Evolutionary conservation across 2,113 vertebrate genomes (phyloP).

Genomic region (Perca fluviatilis): DNA sequence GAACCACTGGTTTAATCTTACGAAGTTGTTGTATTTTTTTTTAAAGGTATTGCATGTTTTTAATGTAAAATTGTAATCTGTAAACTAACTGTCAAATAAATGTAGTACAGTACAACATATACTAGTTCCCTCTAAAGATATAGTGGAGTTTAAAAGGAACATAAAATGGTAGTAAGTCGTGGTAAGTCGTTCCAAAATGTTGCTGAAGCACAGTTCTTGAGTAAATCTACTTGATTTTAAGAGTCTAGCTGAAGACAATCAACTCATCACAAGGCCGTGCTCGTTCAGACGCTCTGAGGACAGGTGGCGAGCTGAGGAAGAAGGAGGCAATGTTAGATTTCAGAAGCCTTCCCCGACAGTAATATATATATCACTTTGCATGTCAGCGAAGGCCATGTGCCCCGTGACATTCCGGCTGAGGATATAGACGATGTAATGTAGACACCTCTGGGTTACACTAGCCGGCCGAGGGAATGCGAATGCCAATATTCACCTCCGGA

Average conservation of each 20-base stretch:
- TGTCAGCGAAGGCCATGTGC: constrained; percentile 63
- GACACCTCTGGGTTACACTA: constrained; percentile 66
- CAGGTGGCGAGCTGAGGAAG: constrained; percentile 39
- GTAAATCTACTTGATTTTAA: constrained; percentile 8
- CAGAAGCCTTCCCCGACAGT: constrained; percentile 57
- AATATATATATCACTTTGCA: constrained; percentile 71
- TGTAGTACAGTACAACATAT: background rate
- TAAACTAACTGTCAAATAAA: background rate
- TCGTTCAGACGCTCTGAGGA: background rate
- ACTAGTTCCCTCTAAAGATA: background rate
- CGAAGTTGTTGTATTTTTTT: background rate
- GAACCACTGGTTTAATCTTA: background rate
- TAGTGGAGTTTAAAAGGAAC: background rate
- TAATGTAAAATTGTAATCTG: background rate
- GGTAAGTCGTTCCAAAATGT: background rate
- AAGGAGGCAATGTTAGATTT: constrained; percentile 42
- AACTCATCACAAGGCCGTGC: background rate
- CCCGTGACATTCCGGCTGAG: constrained; percentile 67
- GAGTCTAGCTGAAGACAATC: constrained; percentile 27
- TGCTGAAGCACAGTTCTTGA: background rate
- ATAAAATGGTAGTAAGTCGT: background rate
- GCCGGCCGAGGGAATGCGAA: constrained; percentile 61
- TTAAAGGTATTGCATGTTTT: background rate
- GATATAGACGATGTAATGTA: constrained; percentile 70
- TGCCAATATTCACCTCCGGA: constrained; percentile 68